phyloP scores from a whole-genome alignment of 2,113 vertebrate genomes.

The Myrmecophaga tridactyla region DNA sequence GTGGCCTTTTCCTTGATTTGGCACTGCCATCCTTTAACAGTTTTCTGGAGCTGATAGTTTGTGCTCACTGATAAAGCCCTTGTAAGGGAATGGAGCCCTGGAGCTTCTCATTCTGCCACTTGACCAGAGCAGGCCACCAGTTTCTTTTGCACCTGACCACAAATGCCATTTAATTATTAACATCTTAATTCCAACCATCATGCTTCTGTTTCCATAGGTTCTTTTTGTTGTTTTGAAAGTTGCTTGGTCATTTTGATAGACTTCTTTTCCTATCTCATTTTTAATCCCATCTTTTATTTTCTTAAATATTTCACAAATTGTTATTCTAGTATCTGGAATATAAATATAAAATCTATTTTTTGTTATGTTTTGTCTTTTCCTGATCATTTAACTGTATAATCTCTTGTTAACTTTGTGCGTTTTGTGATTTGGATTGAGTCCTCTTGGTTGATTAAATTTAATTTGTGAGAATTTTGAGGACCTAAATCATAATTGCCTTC shows the following conservation, averaged over 20 bases:
- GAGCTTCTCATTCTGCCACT: too few species aligned
- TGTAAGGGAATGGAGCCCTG: too few species aligned
- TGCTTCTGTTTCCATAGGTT: not conserved
- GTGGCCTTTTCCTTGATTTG: too few species aligned
- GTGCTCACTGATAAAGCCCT: too few species aligned
- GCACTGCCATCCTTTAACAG: too few species aligned
- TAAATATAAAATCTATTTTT: not conserved
- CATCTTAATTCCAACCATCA: not conserved
- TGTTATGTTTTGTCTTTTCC: not conserved
- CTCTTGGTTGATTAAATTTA: not conserved
- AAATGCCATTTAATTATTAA: not conserved
- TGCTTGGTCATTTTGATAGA: not conserved
- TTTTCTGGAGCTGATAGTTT: too few species aligned
- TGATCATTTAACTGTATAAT: not conserved
- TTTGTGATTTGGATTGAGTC: not conserved
- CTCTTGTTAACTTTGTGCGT: not conserved
- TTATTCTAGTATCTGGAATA: not conserved
- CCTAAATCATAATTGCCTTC: not conserved
- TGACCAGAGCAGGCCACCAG: not conserved
- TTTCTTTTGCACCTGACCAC: not conserved
- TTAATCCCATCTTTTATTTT: not conserved
- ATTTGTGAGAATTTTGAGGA: not conserved
- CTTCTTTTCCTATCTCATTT: not conserved
- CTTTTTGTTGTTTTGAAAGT: not conserved
- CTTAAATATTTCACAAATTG: not conserved